Evolutionary conservation across 2,888 invertebrate species (phyloP), one percentile per base, ranked within the genome.

Genomic region (Platycnemis pennipes): DNA sequence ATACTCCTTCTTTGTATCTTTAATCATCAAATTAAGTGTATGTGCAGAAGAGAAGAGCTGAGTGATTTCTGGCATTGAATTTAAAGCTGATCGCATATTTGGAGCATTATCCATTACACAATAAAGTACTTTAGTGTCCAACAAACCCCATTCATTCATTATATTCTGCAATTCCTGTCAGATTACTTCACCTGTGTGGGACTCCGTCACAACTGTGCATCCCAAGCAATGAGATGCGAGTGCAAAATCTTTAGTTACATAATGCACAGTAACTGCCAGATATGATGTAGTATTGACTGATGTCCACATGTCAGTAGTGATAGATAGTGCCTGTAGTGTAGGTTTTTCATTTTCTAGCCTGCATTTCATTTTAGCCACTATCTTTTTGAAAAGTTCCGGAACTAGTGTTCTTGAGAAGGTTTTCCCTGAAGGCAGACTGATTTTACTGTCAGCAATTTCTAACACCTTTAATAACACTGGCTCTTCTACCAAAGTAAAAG

Each of bases 331-430:
- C 56, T 56, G 56, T 56, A 56, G 56, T 56, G 56, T 56, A 56
- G 56, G 56, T 56, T 56, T 56, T 56, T 56, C 56, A 16, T 22
- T 56, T 56, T 11, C 56, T 56, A 56, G 56, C 22, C 4, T 56
- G 56, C 56, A 56, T 56, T 56, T 56, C 56, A 56, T 56, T 56
- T 56, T 16, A 56, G 56, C 56, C 56, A 56, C 5, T 56, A 22
- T 56, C 56, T 56, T 11, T 56, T 56, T 22, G 56, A 56, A 56
- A 19, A 56, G 56, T 56, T 56, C 56, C 56, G 56, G 56, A 56
- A 56, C 56, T 56, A 56, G 56, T 56, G 56, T 56, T 56, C 56
- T 56, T 56, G 56, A 56, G 56, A 56, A 56, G 56, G 56, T 56
- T 56, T 56, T 56, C 22, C 19, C 56, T 13, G 56, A 56, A 56